A percentile compares a stretch with the other conserved stretches of the same genome.
phyloP scores from a whole-genome alignment of 2,888 invertebrate species.

The Drosophila neoperkinsi region DNA sequence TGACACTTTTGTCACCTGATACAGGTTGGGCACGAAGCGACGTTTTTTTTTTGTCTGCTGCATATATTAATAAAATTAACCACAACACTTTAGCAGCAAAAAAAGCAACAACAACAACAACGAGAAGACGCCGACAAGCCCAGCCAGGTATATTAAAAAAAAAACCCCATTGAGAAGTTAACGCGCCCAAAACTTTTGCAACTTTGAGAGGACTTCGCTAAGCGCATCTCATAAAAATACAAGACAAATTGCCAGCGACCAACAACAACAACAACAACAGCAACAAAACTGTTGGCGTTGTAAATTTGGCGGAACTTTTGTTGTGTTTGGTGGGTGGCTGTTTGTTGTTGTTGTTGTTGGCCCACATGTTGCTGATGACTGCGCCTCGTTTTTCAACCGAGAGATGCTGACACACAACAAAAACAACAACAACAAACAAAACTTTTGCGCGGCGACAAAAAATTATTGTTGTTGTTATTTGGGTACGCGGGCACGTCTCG shows the following conservation, averaged over 20 bases:
- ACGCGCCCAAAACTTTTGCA: conserved; percentile 39
- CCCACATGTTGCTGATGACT: conserved; percentile 60
- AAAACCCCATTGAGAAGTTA: conserved; percentile 46
- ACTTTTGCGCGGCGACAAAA: conserved; percentile 60
- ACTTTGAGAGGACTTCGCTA: conserved; percentile 28
- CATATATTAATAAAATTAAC: conserved; percentile 64
- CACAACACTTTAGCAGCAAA: conserved; percentile 20
- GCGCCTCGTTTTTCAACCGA: conserved; percentile 44
- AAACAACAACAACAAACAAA: conserved; percentile 15
- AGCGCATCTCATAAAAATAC: conserved; percentile 52
- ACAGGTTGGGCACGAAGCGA: conserved; percentile 31
- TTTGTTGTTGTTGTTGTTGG: conserved; percentile 32
- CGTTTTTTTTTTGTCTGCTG: conserved; percentile 24
- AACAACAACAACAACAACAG: conserved; percentile 2
- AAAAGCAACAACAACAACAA: conserved; percentile 15
- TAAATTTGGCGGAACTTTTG: conserved; percentile 66
- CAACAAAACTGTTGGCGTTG: conserved; percentile 31
- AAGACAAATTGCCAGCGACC: conserved; percentile 50
- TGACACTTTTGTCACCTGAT: conserved; percentile 48
- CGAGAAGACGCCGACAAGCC: conserved; percentile 32
- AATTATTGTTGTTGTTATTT: conserved; percentile 25
- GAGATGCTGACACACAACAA: conserved; percentile 47
- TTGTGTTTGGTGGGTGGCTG: conserved; percentile 56
- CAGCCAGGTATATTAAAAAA: conserved; percentile 27
- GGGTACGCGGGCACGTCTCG: conserved; percentile 61